Evolutionary conservation across 2,113 vertebrate species (phyloP).

Genomic region (Micromys minutus): DNA sequence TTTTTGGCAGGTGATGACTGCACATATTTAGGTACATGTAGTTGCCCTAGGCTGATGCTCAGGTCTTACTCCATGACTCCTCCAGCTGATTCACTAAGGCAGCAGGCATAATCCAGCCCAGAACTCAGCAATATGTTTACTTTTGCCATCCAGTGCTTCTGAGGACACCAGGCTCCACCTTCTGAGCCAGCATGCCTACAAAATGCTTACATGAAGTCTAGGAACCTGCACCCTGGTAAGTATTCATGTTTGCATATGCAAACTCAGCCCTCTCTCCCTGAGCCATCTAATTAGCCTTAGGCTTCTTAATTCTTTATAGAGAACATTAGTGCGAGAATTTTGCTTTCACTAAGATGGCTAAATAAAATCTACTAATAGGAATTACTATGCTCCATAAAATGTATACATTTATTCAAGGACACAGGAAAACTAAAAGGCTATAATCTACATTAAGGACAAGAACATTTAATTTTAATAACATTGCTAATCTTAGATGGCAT

Average conservation of each 20-base stretch:
- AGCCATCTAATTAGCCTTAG: too few relatives aligned
- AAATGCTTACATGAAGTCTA: too few relatives aligned
- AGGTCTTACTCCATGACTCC: too few relatives aligned
- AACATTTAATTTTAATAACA: slow-evolving; percentile 32
- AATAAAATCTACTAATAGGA: neutral
- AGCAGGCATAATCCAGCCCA: neutral
- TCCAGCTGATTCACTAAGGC: too few relatives aligned
- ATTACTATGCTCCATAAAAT: neutral
- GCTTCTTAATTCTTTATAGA: neutral
- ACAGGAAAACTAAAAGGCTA: slow-evolving; percentile 17
- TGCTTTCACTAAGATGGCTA: neutral
- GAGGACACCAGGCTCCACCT: neutral
- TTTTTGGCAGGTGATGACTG: too few relatives aligned
- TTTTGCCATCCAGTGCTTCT: neutral
- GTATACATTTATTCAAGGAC: neutral
- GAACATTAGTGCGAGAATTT: neutral
- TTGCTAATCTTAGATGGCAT: neutral
- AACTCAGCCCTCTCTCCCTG: neutral
- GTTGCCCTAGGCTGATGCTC: neutral
- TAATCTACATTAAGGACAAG: neutral
- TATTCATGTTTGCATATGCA: neutral
- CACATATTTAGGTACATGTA: neutral
- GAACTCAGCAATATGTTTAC: neutral
- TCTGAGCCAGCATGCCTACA: neutral
- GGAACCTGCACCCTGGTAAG: neutral